Evolutionary conservation across 2,113 vertebrate species (phyloP), one percentile per base, ranked within the genome.

Genomic region (Pseudorasbora parva): DNA sequence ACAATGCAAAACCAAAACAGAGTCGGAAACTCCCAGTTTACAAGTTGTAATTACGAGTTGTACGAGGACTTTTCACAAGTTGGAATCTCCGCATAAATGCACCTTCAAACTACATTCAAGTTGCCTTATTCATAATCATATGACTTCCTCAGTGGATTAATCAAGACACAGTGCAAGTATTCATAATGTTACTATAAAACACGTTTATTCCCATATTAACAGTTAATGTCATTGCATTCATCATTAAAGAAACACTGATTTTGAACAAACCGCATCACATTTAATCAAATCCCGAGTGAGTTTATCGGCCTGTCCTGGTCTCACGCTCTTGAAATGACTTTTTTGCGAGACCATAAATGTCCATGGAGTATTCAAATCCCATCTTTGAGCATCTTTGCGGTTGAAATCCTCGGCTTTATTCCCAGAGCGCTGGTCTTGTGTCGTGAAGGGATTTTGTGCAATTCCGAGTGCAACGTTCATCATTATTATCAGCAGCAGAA

Each of bases 201-300:
- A 56, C 7, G 11, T 14, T 71, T 73, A 45, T 47, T 59, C 45
- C 27, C 25, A 60, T 30, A 43, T 4, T 60, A n/a, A 74, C n/a
- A 45, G 33, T 37, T 45, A 4, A 25, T 82, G 74, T 60, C 4
- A 10, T 7, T 47, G 56, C 62, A 30, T 82, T 71, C 19, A 54
- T 3, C 25, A n/a, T 10, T 14, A 54, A 17, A 71, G 17, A 3
- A 82, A 25, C 30, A 66, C 59, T 21, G 57, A 85, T 54, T 51
- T 27, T 51, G 41, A 77, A 71, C 79, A 78, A 71, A 21, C 64
- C 12, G 37, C 37, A 37, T 78, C 80, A 45, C 17, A 77, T 27
- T 25, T 17, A n/a, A 21, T 0, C 68, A 0, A 47, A 12, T 71
- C 19, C 21, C n/a, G 7, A 19, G 15, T 5, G 60, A 19, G 30